phyloP scores from a whole-genome alignment of 2,797 vertebrate genomes.

The Sitta carolinensis region DNA sequence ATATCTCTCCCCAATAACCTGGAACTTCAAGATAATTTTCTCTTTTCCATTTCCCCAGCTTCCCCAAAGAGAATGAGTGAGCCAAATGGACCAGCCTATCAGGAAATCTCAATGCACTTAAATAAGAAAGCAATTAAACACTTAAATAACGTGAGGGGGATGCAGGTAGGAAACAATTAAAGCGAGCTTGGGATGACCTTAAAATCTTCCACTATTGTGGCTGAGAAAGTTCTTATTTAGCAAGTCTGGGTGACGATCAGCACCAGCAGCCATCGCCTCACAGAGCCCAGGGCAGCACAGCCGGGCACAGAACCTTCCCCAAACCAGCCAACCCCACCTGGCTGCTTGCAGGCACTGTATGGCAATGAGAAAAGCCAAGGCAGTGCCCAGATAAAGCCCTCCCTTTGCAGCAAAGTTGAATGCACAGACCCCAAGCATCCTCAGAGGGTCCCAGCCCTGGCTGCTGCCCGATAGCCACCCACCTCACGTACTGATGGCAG shows the following conservation, averaged over 20 bases:
- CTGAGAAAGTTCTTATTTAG: neutral
- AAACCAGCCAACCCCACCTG: rapidly evolving
- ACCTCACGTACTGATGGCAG: rapidly evolving
- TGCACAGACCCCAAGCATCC: rapidly evolving
- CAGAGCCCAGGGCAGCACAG: neutral
- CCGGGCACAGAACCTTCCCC: rapidly evolving
- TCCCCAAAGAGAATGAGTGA: neutral
- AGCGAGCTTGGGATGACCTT: neutral
- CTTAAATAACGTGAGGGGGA: neutral
- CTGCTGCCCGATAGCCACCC: neutral
- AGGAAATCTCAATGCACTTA: neutral
- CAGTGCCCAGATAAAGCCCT: rapidly evolving
- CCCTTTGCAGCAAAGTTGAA: rapidly evolving
- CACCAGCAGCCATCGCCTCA: neutral
- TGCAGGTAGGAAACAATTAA: neutral
- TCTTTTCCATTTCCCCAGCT: neutral
- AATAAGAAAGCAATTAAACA: slow-evolving; percentile 34
- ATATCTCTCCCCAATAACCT: rapidly evolving
- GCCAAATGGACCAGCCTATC: neutral
- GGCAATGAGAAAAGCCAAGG: neutral
- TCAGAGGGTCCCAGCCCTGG: neutral
- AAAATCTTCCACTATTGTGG: neutral
- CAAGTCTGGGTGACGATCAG: rapidly evolving
- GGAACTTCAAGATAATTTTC: neutral
- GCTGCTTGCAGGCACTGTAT: rapidly evolving